Base-by-base conservation (phyloP, 1,140 invertebrate species). In the Bilobella aurantiaca region DNA sequence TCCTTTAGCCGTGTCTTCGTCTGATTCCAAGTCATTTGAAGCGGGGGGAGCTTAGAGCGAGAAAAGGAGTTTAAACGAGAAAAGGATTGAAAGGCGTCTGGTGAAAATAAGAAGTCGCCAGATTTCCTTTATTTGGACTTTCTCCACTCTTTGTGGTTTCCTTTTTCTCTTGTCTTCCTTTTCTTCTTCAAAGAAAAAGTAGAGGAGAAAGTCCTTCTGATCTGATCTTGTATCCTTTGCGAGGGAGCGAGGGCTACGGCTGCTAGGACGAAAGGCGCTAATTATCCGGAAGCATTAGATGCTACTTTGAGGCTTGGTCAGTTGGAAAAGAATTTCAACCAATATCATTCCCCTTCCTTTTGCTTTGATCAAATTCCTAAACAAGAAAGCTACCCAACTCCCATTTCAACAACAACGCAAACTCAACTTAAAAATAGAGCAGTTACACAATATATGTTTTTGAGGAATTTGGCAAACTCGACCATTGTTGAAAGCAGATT, bases 211-310 rank as follows among this genome's bases (percentile, higher is more conserved):
- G 14, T 53, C 8, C 25, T 23, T 53, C 49, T 53, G 49, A 53
- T 53, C 49, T 16, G 49, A 53, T 53, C 49, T 53, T 53, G 34
- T 42, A 12, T 29, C 21, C 12, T 8, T 8, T 58, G 25, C 3
- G 23, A 28, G 21, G 23, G 23, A 31, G 30, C 12, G 28, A 29
- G 23, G 57, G 28, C 25, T 3, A n/a, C n/a, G n/a, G n/a, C n/a
- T n/a, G n/a, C n/a, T n/a, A n/a, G n/a, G n/a, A n/a, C n/a, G n/a
- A n/a, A 29, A 58, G 57, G 57, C 57, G 57, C 57, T 58, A 58
- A 58, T 58, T 58, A 58, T 28, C 57, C 57, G 57, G 57, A 58
- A 58, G 57, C 57, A 29, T 58, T 29, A 58, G 57, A 58, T 31
- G 57, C 25, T 58, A 27, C 57, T 58, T 58, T 58, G 57, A 58